Percentiles rank a stretch among this genome's conserved stretches.
Conservation (phyloP, 2,113 vertebrate species). For the Scytalopus superciliaris region DNA sequence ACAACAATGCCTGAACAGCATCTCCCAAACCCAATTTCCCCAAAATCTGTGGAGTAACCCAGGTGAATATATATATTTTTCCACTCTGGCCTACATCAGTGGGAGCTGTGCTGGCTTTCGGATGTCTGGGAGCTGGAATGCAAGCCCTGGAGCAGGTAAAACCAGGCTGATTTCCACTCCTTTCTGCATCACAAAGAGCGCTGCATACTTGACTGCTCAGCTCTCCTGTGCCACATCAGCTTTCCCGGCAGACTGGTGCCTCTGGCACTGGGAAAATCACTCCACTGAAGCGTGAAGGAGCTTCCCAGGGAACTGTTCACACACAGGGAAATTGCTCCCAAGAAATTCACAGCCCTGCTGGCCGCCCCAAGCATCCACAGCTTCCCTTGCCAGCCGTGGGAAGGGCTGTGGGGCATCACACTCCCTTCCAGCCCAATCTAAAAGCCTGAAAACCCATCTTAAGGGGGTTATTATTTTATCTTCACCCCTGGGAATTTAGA, state of each 20-base stretch:
- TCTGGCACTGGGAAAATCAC: rapidly evolving
- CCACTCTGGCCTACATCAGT: no score
- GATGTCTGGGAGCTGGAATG: not conserved
- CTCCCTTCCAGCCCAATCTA: not conserved
- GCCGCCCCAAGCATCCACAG: not conserved
- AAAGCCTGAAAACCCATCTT: not conserved
- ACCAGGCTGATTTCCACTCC: rapidly evolving
- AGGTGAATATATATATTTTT: not conserved
- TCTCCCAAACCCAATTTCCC: not conserved
- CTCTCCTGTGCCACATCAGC: not conserved
- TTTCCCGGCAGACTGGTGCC: rapidly evolving
- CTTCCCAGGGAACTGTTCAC: not conserved
- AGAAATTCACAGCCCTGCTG: not conserved
- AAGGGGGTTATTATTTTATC: not conserved
- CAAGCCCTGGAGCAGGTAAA: not conserved
- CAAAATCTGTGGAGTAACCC: rapidly evolving
- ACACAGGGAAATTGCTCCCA: rapidly evolving
- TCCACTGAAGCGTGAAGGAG: not conserved
- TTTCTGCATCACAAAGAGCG: not conserved
- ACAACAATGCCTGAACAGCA: not conserved
- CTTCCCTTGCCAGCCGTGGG: not conserved
- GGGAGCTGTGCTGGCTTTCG: not conserved
- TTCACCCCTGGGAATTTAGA: rapidly evolving
- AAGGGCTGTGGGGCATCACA: not conserved
- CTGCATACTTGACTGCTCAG: rapidly evolving